Conservation (phyloP, 2,888 invertebrate species). For the Pharmacophagus antenor region DNA sequence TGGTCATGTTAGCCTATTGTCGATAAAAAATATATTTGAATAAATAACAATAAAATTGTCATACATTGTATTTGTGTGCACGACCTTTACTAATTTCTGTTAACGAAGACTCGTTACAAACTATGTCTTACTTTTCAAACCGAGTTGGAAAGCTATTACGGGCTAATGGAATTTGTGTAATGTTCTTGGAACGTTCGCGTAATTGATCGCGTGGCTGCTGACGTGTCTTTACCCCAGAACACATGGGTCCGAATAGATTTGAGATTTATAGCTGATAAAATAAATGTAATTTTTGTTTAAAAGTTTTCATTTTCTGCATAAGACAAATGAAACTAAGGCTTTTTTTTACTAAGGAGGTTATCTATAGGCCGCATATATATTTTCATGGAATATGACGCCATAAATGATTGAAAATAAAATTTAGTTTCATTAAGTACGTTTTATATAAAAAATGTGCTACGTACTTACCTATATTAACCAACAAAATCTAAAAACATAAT, state of each 20-base stretch:
- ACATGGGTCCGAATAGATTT: background rate
- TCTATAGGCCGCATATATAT: too few species aligned
- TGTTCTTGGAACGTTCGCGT: conserved; percentile 13
- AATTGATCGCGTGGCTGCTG: conserved; percentile 3
- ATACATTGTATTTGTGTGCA: background rate
- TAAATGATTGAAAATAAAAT: too few species aligned
- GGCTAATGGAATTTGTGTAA: conserved; percentile 33
- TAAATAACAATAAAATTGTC: too few species aligned
- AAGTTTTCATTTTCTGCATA: background rate
- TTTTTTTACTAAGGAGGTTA: too few species aligned
- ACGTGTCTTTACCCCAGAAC: background rate
- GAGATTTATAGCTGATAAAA: background rate
- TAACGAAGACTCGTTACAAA: conserved; percentile 16
- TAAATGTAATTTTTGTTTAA: conserved; percentile 2
- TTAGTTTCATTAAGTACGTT: too few species aligned
- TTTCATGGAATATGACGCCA: too few species aligned
- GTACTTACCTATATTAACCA: too few species aligned
- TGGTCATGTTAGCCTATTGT: background rate
- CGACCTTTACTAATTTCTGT: background rate
- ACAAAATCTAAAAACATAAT: too few species aligned
- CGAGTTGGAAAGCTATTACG: conserved; percentile 35
- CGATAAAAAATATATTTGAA: background rate
- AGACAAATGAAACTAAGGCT: background rate
- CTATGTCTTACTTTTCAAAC: conserved; percentile 21
- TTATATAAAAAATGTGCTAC: too few species aligned